These are phyloP conservation scores for Epistrophella euchroma DNA, from an alignment of 2,888 invertebrate genomes.

Conservation along the genomic window DNA sequence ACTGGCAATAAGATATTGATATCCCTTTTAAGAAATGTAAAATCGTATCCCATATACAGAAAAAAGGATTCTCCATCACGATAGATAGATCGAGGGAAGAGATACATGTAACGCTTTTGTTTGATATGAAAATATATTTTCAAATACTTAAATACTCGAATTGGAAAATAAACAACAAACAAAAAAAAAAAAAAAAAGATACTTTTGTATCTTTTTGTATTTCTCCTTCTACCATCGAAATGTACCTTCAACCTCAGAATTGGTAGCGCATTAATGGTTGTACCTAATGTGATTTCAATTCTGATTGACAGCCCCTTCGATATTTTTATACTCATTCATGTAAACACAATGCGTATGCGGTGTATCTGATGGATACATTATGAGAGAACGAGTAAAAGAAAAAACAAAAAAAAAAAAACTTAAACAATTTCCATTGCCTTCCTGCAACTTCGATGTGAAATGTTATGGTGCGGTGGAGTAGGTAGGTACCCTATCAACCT, in stretches of 20 bases:
- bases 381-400: not conserved
- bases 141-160: constrained; percentile 42
- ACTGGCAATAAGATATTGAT: constrained; percentile 18
- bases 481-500: not conserved
- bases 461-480: constrained; percentile 11
- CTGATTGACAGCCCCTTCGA: constrained; percentile 71
- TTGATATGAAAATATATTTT: constrained; percentile 48
- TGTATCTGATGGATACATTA: constrained; percentile 53
- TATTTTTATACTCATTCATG: constrained; percentile 53
- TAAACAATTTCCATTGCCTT: constrained; percentile 20
- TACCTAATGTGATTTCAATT: constrained; percentile 75
- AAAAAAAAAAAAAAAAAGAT: constrained; percentile 19
- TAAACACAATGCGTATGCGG: constrained; percentile 40
- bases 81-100: not conserved
- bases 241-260: constrained; percentile 32
- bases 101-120: constrained; percentile 49
- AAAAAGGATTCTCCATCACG: constrained; percentile 52
- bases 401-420: constrained; percentile 33
- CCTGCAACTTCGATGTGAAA: not conserved
- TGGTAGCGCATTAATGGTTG: constrained; percentile 68
- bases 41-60: constrained; percentile 1
- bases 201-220: constrained; percentile 37
- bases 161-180: constrained; percentile 25
- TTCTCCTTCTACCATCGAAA: not conserved
- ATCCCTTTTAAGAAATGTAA: constrained; percentile 28